Conservation (phyloP, 2,888 invertebrate genomes). For the Harpagoxenus sublaevis region DNA sequence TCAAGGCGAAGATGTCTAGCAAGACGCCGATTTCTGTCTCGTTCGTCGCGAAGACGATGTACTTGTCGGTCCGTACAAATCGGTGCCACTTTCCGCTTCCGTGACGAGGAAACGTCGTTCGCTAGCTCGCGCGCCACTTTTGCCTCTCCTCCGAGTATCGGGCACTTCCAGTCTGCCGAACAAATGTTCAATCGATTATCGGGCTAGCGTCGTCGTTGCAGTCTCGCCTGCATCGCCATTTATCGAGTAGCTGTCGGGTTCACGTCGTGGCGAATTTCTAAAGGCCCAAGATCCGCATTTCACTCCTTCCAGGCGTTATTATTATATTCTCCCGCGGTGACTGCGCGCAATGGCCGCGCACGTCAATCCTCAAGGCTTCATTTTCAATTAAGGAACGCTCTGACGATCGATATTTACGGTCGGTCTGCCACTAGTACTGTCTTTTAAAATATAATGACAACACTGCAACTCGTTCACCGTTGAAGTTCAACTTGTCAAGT, state of each 20-base stretch:
- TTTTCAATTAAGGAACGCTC: constrained; percentile 41
- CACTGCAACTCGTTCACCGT: not conserved
- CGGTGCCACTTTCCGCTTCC: constrained; percentile 48
- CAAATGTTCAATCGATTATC: constrained; percentile 70
- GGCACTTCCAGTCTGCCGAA: constrained; percentile 66
- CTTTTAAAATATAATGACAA: constrained; percentile 1
- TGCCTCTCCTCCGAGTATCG: constrained; percentile 60
- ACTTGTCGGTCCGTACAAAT: constrained; percentile 37
- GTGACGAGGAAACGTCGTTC: constrained; percentile 38
- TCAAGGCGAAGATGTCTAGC: constrained; percentile 3
- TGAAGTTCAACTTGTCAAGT: not conserved
- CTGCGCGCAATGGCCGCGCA: constrained; percentile 20
- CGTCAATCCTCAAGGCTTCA: constrained; percentile 21
- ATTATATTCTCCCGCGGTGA: constrained; percentile 38
- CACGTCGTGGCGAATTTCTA: constrained; percentile 51
- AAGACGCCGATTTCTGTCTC: constrained; percentile 18
- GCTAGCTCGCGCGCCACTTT: constrained; percentile 54
- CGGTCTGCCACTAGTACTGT: not conserved
- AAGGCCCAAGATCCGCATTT: constrained; percentile 57
- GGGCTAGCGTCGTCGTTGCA: constrained; percentile 33
- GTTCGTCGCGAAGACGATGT: constrained; percentile 35
- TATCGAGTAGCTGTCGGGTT: constrained; percentile 54
- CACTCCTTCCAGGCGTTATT: constrained; percentile 60
- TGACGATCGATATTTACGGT: constrained; percentile 15
- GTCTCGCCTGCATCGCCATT: constrained; percentile 60